phyloP scores from a whole-genome alignment of 2,888 invertebrate genomes.

The Drosophila acutilabella region DNA sequence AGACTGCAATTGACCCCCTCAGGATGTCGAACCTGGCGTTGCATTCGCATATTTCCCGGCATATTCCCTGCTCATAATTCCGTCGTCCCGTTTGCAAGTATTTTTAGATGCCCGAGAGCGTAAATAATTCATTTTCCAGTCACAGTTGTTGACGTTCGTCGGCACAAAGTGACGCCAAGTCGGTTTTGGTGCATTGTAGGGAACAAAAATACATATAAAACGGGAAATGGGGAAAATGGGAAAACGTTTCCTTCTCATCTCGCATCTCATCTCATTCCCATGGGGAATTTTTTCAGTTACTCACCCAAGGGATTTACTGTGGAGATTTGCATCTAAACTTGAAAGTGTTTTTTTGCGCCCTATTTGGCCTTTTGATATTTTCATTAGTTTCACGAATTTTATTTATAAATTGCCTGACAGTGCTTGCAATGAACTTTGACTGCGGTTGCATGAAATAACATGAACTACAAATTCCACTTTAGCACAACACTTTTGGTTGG shows the following conservation, averaged over 20 bases:
- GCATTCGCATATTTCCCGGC: slow-evolving; percentile 22
- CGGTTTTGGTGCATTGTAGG: slow-evolving; percentile 22
- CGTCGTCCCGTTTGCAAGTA: slow-evolving; percentile 43
- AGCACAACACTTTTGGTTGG: slow-evolving; percentile 31
- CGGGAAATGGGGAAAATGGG: slow-evolving; percentile 48
- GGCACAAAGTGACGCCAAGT: slow-evolving; percentile 48
- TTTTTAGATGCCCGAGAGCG: slow-evolving; percentile 75
- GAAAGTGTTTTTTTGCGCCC: slow-evolving; percentile 64
- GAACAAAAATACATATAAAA: slow-evolving; percentile 3
- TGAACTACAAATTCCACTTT: slow-evolving; percentile 76
- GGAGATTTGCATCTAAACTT: slow-evolving; percentile 58
- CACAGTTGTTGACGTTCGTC: slow-evolving; percentile 79
- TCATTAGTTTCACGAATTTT: slow-evolving; percentile 23
- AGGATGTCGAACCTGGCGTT: slow-evolving; percentile 62
- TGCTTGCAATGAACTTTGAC: slow-evolving; percentile 66
- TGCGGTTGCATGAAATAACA: slow-evolving; percentile 53
- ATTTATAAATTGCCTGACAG: slow-evolving; percentile 31
- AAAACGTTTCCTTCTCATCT: slow-evolving; percentile 32
- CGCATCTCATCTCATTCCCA: slow-evolving; percentile 10
- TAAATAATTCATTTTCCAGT: slow-evolving; percentile 81
- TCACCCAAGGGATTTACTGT: background rate
- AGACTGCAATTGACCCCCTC: slow-evolving; percentile 67
- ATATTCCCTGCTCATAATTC: slow-evolving; percentile 17
- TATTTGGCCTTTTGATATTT: slow-evolving; percentile 60
- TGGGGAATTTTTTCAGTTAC: slow-evolving; percentile 23